Base-by-base conservation (phyloP, 2,888 invertebrate species). In the Drosophila meridionalis region DNA sequence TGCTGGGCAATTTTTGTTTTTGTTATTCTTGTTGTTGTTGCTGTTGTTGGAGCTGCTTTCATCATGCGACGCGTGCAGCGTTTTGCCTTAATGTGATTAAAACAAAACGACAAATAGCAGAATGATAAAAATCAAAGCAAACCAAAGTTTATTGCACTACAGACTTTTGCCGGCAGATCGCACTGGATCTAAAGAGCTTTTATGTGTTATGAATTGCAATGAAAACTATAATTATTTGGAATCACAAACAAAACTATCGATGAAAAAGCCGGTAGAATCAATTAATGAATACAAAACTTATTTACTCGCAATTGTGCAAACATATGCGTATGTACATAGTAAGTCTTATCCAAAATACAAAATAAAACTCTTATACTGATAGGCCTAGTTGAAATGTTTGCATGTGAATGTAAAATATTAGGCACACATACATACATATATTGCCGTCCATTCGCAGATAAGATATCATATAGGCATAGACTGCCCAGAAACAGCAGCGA, bases 51-150 rank as follows among this genome's bases (percentile, higher is more conserved):
- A 57, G 65, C 42, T 50, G 68, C 67, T 66, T 78, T 82, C 69
- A 85, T 79, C 77, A 76, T 80, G 59, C 77, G 75, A 74, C 78
- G 87, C 87, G 78, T 88, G 87, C 89, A 72, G 52, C 70, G 68
- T 63, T 82, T 87, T 76, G 66, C 71, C 7, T 52, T 89, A 84
- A 84, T 89, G 82, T 71, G 84, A 89, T 84, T 89, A 84, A 84
- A 73, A 69, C 60, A 62, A 75, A 71, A 72, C 60, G 78, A 68
- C 66, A 69, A 69, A 69, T 56, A 48, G 42, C 57, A 67, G 30
- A 62, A 30, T 61, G 71, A 67, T 70, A 68, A 55, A 89, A 84
- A 84, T 89, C 89, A 84, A 76, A 79, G 79, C 73, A 47, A 12
- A 32, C 4, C 38, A 11, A 58, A 83, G 89, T 84, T 84, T 89